A percentile compares a stretch with the other conserved stretches of the same genome.
Evolutionary conservation across 2,888 invertebrate genomes (phyloP).

Genomic region (Stegana nigrithorax): DNA sequence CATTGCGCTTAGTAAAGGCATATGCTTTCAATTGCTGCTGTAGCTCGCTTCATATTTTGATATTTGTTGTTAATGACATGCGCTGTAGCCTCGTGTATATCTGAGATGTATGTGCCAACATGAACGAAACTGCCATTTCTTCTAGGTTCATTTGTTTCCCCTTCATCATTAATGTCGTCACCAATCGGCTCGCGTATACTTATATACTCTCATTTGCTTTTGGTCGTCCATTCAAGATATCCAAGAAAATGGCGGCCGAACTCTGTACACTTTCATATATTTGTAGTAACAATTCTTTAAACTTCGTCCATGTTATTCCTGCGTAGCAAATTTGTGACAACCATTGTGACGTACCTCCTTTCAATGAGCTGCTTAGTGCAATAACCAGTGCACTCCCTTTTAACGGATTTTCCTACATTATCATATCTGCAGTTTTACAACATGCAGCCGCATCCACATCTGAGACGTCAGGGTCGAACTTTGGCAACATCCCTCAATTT

Average conservation of each 20-base stretch:
- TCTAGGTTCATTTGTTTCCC: neutral
- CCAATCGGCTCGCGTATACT: neutral
- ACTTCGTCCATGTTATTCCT: conserved; percentile 1
- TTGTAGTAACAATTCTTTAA: neutral
- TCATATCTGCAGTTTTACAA: neutral
- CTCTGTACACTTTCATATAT: neutral
- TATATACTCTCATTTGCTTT: neutral
- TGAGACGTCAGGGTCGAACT: neutral
- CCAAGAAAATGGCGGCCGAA: conserved; percentile 3
- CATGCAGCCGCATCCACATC: conserved; percentile 1
- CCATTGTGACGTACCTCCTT: conserved; percentile 1
- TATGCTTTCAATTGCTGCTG: conserved; percentile 3
- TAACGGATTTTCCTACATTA: neutral
- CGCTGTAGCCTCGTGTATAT: neutral
- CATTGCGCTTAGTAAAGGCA: neutral
- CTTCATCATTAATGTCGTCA: neutral
- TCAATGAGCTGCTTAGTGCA: neutral
- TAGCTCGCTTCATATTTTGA: neutral
- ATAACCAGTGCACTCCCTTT: neutral
- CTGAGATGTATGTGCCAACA: neutral
- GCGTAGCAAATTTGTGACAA: neutral
- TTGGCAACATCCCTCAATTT: neutral
- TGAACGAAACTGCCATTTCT: conserved; percentile 5
- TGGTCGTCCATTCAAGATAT: conserved; percentile 2
- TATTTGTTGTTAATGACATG: neutral